Evolutionary conservation across 2,113 vertebrate species (phyloP).

Genomic region (Damaliscus lunatus): DNA sequence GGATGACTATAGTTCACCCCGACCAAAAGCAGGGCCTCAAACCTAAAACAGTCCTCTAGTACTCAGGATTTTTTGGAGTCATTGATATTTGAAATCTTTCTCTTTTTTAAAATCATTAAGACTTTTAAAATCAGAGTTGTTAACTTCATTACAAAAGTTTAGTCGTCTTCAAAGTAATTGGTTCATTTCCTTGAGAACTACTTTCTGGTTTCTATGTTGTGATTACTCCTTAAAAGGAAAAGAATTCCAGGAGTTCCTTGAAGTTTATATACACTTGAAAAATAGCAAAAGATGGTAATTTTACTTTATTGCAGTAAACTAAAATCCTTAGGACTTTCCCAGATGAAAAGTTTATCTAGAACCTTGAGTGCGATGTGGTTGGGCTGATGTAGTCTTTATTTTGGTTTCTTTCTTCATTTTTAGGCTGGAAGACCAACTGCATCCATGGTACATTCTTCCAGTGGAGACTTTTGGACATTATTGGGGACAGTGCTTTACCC

Average conservation of each 20-base stretch:
- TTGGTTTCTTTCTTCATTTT: constrained; percentile 51
- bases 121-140: neutral
- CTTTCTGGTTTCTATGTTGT: neutral
- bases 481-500: constrained; percentile 93
- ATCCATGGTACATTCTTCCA: constrained; percentile 87
- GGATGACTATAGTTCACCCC: neutral
- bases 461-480: constrained; percentile 88
- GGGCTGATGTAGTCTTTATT: neutral
- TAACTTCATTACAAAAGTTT: neutral
- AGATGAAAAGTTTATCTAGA: neutral
- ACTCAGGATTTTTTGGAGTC: neutral
- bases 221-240: neutral
- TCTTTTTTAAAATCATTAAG: neutral
- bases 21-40: neutral
- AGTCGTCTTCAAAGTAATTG: constrained; percentile 16
- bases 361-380: neutral
- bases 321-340: neutral
- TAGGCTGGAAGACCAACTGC: constrained; percentile 86
- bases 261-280: neutral
- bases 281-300: constrained; percentile 2
- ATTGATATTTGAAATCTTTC: neutral
- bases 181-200: neutral
- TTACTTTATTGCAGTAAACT: neutral
- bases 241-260: neutral
- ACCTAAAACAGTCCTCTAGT: neutral